Percentiles rank a stretch among this genome's conserved stretches.
Evolutionary conservation across 2,888 invertebrate species (phyloP).

Genomic region (Leptopilina syphax): DNA sequence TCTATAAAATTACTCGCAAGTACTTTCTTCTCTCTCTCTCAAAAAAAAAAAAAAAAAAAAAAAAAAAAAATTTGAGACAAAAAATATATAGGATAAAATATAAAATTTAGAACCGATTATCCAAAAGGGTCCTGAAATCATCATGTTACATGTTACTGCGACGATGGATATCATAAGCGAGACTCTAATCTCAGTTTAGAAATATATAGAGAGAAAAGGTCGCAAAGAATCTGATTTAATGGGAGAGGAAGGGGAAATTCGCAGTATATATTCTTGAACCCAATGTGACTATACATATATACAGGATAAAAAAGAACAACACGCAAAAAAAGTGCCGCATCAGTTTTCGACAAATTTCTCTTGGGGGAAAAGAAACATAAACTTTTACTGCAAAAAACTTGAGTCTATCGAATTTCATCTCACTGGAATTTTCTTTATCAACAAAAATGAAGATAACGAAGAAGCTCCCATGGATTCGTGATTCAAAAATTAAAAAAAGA

Average conservation of each 20-base stretch:
- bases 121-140: not conserved
- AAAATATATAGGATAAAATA: not conserved
- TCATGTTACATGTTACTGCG: not conserved
- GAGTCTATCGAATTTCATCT: not conserved
- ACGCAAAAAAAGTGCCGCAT: not conserved
- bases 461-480: too few species aligned
- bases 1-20: not conserved
- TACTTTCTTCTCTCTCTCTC: not conserved
- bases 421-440: not conserved
- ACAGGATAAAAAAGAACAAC: not conserved
- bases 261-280: constrained; percentile 1
- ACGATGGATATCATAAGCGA: constrained; percentile 12
- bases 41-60: too few species aligned
- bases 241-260: not conserved
- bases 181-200: not conserved
- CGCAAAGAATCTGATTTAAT: constrained; percentile 14
- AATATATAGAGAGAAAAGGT: not conserved
- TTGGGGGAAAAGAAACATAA: constrained; percentile 4
- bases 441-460: not conserved
- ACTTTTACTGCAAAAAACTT: not conserved
- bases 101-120: not conserved
- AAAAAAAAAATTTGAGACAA: not conserved
- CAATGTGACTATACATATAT: not conserved
- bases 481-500: too few species aligned
- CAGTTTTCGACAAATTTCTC: not conserved